Conservation (phyloP, 2,888 invertebrate species). For the Nemoura dubitans region DNA sequence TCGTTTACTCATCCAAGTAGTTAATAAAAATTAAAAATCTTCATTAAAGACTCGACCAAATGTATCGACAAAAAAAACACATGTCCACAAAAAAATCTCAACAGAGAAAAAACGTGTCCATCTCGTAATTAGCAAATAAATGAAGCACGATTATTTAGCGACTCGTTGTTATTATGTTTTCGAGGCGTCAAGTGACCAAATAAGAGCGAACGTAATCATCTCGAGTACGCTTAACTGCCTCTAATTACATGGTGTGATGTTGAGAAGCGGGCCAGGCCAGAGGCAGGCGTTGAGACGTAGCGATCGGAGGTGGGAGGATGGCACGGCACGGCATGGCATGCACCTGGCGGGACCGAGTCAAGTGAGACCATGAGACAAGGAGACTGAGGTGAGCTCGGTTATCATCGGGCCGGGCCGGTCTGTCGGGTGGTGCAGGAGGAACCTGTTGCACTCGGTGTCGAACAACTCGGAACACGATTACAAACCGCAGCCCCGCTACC, state of each 20-base stretch:
- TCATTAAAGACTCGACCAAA: neutral
- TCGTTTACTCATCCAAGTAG: neutral
- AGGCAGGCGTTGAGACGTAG: too few relatives aligned
- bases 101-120: neutral
- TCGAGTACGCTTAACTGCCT: neutral
- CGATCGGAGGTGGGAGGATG: neutral
- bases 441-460: neutral
- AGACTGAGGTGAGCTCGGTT: neutral
- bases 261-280: neutral
- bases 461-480: neutral
- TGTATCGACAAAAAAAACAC: neutral
- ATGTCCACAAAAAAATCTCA: neutral
- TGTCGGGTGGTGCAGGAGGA: too few relatives aligned
- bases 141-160: neutral
- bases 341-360: too few relatives aligned
- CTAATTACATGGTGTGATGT: neutral
- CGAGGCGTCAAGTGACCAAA: conserved; percentile 12
- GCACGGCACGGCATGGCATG: neutral
- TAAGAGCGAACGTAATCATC: neutral
- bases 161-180: neutral
- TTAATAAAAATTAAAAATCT: neutral
- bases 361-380: too few relatives aligned
- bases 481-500: neutral
- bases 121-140: neutral
- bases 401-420: neutral